Evolutionary conservation across 2,113 vertebrate species (phyloP).

Genomic region (Ptyas mucosa): DNA sequence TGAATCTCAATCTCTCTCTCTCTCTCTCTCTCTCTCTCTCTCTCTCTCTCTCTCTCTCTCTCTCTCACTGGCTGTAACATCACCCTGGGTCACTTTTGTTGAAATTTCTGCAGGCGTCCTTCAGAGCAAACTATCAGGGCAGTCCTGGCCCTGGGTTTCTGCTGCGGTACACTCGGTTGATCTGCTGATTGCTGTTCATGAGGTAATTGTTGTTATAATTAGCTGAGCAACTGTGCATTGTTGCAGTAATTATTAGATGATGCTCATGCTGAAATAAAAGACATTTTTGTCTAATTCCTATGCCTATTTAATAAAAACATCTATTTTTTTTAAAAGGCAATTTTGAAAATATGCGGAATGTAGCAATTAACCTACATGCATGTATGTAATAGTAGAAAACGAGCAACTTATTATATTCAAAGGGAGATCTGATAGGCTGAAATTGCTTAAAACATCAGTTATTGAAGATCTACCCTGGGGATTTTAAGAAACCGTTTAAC

Average conservation of each 20-base stretch:
- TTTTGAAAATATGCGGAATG: slow-evolving; percentile 73
- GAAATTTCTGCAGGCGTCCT: not conserved
- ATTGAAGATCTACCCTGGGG: slow-evolving; percentile 79
- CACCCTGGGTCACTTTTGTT: not conserved
- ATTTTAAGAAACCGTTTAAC: slow-evolving; percentile 82
- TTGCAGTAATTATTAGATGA: slow-evolving; percentile 30
- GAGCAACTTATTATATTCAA: slow-evolving; percentile 75
- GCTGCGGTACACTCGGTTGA: not conserved
- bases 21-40: not conserved
- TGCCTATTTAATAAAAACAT: slow-evolving; percentile 41
- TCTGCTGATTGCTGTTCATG: not conserved
- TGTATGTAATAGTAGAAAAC: slow-evolving; percentile 80
- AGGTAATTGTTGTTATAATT: not conserved
- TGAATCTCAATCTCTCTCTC: not conserved
- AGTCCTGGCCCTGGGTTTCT: not conserved
- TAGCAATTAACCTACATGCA: slow-evolving; percentile 82
- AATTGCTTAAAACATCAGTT: slow-evolving; percentile 88
- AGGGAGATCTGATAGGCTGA: slow-evolving; percentile 80
- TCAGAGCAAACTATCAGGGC: slow-evolving; percentile 13
- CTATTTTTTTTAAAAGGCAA: slow-evolving; percentile 31
- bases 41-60: not conserved
- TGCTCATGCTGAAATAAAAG: slow-evolving; percentile 21
- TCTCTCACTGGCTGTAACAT: not conserved
- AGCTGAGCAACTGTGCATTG: not conserved
- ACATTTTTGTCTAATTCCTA: slow-evolving; percentile 24